Evolutionary conservation across 2,113 vertebrate species (phyloP).

Genomic region (Grantiella picta): DNA sequence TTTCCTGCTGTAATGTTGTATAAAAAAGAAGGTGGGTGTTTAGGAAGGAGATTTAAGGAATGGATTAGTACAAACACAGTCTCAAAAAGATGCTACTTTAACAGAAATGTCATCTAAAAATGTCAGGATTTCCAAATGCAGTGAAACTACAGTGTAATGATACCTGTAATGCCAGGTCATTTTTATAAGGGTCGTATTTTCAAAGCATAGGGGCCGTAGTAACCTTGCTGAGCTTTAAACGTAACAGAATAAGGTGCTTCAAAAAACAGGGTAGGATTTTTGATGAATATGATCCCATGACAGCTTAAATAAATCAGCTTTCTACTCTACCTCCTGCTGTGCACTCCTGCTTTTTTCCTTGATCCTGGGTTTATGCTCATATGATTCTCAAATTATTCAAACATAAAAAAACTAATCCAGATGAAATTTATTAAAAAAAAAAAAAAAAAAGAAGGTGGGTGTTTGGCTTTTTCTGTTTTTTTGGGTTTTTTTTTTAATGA

Average conservation of each 20-base stretch:
- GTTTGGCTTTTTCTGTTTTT: neutral
- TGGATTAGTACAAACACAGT: neutral
- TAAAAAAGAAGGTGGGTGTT: no score
- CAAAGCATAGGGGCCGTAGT: neutral
- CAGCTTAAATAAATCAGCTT: neutral
- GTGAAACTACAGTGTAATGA: neutral
- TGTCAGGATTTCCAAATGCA: neutral
- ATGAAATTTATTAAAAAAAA: neutral
- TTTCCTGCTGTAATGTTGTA: neutral
- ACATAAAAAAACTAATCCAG: neutral
- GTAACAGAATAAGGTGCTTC: neutral
- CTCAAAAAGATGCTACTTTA: neutral
- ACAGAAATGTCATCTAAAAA: neutral
- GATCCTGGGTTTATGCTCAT: neutral
- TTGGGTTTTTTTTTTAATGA: neutral
- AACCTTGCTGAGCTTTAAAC: neutral
- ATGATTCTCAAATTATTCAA: neutral
- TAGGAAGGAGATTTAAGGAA: neutral
- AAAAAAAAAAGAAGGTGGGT: accelerated
- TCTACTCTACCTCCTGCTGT: neutral
- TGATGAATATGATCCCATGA: neutral
- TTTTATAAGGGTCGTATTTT: neutral
- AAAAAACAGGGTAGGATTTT: neutral
- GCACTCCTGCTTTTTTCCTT: neutral
- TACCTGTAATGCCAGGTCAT: neutral